phyloP scores from a whole-genome alignment of 2,797 vertebrate genomes.

The Salarias fasciatus region DNA sequence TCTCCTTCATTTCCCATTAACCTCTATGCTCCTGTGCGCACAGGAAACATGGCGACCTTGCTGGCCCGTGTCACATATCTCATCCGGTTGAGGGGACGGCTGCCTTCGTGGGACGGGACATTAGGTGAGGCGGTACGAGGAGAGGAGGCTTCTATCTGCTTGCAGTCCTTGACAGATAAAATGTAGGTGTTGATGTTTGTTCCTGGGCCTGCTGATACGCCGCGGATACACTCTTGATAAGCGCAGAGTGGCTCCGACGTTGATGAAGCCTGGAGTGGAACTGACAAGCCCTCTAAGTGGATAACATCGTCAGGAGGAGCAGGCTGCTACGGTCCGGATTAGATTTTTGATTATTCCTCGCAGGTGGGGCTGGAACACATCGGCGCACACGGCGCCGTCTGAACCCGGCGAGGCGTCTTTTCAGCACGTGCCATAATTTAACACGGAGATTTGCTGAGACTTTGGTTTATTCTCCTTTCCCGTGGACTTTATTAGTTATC shows the following conservation, averaged over 20 bases:
- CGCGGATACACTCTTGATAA: conserved; percentile 60
- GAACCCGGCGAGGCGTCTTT: conserved; percentile 21
- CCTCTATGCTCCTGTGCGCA: conserved; percentile 71
- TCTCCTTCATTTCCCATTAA: conserved; percentile 81
- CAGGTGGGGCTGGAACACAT: conserved; percentile 47
- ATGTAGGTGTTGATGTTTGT: conserved; percentile 73
- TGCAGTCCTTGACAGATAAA: conserved; percentile 74
- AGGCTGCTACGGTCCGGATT: conserved; percentile 47
- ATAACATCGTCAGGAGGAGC: conserved; percentile 54
- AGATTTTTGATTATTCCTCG: conserved; percentile 56
- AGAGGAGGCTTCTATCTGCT: conserved; percentile 50
- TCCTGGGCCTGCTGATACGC: conserved; percentile 49
- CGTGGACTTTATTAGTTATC: conserved; percentile 61
- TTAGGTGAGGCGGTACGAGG: conserved; percentile 38
- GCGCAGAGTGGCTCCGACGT: conserved; percentile 43
- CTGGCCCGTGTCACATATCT: conserved; percentile 80
- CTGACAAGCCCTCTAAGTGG: conserved; percentile 63
- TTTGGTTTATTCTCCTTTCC: conserved; percentile 47
- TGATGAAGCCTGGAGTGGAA: conserved; percentile 68
- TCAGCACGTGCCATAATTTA: conserved; percentile 25
- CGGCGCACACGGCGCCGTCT: conserved; percentile 35
- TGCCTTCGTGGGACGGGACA: conserved; percentile 69
- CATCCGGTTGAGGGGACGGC: conserved; percentile 64
- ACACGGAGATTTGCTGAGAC: conserved; percentile 34
- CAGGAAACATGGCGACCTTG: conserved; percentile 75